These are phyloP conservation scores for Listrodromus nycthemerus DNA, from an alignment of 2,888 invertebrate species.

Conservation along the genomic window DNA sequence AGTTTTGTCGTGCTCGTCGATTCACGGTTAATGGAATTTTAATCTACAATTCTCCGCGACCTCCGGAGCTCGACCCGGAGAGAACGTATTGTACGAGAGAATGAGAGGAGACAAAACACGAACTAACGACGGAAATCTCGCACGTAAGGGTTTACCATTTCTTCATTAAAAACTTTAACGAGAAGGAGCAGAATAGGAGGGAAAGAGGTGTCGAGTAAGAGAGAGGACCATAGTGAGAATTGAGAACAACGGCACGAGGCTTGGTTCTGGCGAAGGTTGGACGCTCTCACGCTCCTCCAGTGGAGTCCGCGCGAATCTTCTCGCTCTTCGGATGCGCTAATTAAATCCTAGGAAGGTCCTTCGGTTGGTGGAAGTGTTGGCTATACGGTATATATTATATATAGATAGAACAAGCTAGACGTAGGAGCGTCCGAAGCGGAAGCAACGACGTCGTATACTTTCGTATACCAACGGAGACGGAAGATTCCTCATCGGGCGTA, in stretches of 20 bases:
- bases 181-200: conserved; percentile 27
- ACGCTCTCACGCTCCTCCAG: conserved; percentile 49
- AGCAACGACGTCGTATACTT: conserved; percentile 75
- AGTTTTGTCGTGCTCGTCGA: conserved; percentile 27
- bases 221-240: conserved; percentile 51
- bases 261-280: conserved; percentile 38
- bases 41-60: conserved; percentile 54
- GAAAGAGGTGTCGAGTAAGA: background rate
- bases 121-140: conserved; percentile 53
- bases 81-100: conserved; percentile 9
- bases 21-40: conserved; percentile 54
- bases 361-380: conserved; percentile 58
- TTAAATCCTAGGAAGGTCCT: conserved; percentile 79
- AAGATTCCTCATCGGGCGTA: conserved; percentile 68
- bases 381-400: conserved; percentile 27
- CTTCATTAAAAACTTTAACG: conserved; percentile 67
- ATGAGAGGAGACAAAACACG: conserved; percentile 54
- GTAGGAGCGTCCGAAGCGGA: conserved; percentile 69
- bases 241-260: conserved; percentile 53
- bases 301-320: conserved; percentile 73
- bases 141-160: conserved; percentile 65
- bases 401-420: conserved; percentile 27
- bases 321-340: conserved; percentile 78
- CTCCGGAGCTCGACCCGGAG: conserved; percentile 22
- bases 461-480: conserved; percentile 69